Base-by-base conservation (phyloP, 2,888 invertebrate genomes). In the Apamea crenata region DNA sequence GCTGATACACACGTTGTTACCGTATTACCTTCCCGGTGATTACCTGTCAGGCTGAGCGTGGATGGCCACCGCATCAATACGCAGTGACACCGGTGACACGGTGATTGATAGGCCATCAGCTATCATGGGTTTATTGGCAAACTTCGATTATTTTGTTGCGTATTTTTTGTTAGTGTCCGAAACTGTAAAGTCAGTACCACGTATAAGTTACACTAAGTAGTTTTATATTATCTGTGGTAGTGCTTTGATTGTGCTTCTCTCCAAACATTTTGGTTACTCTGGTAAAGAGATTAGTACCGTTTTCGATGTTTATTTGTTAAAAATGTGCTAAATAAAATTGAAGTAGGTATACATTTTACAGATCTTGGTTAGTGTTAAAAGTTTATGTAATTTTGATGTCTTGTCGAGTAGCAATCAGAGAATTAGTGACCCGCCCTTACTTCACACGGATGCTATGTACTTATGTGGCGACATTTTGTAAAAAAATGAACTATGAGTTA, bases 21-120 rank as follows among this genome's bases (percentile, higher is more conserved):
- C 10, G 25, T 44, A 59, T 68, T 59, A 63, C 44, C n/a, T 59
- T 65, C 50, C 21, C 76, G 66, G 61, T 85, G 77, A 83, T 85
- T 83, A 82, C 86, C 82, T 68, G 76, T 82, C 86, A 76, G 18
- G 0, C 40, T 36, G 76, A 71, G 63, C 63, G 71, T 36, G 85
- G 61, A 69, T 80, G 36, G 59, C 50, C 21, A 29, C 50, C 71
- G 44, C 40, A 67, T 71, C 80, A 77, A 40, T 63, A 53, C 32
- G 25, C 67, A 56, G 81, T 75, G 67, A 72, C 85, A 56, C 63
- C 29, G 18, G 75, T 50, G 67, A 68, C 69, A 50, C 44, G 14
- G 3, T 72, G 83, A 83, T 65, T 85, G 83, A 76, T 59, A 72
- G 76, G n/a, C 56, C 36, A 50, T 80, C 50, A 59, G 12, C 50